These are phyloP conservation scores for Exocentrus adspersus DNA, from an alignment of 2,888 invertebrate genomes.

Conservation along the genomic window DNA sequence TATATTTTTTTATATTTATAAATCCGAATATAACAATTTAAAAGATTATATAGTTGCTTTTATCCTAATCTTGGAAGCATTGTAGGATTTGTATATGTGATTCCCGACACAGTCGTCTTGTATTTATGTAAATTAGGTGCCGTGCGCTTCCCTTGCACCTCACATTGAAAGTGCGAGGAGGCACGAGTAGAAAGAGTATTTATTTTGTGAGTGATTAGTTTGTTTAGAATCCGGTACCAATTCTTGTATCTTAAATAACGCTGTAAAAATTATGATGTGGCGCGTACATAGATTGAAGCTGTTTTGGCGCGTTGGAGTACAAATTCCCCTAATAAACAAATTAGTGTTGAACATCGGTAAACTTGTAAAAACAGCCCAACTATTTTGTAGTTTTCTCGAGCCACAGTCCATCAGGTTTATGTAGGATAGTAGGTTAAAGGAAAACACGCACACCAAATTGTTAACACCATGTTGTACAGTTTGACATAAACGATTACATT, in stretches of 20 bases:
- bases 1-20: neutral
- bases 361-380: no score
- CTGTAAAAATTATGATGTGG: conserved; percentile 9
- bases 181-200: conserved; percentile 7
- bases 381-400: no score
- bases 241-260: neutral
- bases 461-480: conserved; percentile 36
- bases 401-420: conserved; percentile 1
- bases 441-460: conserved; percentile 19
- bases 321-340: no score
- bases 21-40: neutral
- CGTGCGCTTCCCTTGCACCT: neutral
- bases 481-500: conserved; percentile 43
- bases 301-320: no score
- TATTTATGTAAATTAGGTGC: neutral
- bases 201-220: conserved; percentile 3
- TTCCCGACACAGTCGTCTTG: neutral
- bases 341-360: no score
- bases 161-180: conserved; percentile 1
- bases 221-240: conserved; percentile 3
- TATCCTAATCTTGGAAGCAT: neutral
- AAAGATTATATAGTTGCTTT: neutral
- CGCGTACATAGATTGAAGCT: conserved; percentile 1
- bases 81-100: neutral
- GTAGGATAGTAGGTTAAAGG: conserved; percentile 3